Base-by-base conservation (phyloP, 2,888 invertebrate genomes). In the Meandrusa payeni region DNA sequence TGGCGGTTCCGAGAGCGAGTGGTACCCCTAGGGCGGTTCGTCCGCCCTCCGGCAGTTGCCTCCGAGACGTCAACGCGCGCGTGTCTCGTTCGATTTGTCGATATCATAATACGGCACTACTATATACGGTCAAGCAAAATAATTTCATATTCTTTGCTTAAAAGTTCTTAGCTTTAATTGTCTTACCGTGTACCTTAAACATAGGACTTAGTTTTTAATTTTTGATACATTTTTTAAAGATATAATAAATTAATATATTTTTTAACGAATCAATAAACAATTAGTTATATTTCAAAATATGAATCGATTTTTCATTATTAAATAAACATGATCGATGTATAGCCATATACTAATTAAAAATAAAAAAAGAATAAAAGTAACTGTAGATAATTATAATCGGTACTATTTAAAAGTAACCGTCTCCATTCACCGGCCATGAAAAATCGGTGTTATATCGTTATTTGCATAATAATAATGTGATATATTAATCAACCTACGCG, bases 31-130 rank as follows among this genome's bases (percentile, higher is more conserved):
- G 82, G 82, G 82, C 78, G 75, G 70, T 58, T 50, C 58, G 60
- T 61, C 76, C 80, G 81, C 83, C 85, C 83, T 78, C 68, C 77
- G 85, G 86, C 85, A 85, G 86, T 85, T 70, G 52, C 65, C 58
- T 57, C 53, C 62, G 69, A 68, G 66, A 76, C 59, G 74, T 74
- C 79, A 74, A 47, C 76, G 73, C 65, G 71, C 61, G 65, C 72
- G 75, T 37, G 17, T 20, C 66, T 62, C 69, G 69, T 63, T 55
- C 39, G 50, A 47, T 34, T 27, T 32, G 10, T 15, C 31, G 38
- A 39, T 42, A 42, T 23, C 11, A 36, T 22, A 9, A n/a, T n/a
- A n/a, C n/a, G n/a, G n/a, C n/a, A n/a, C n/a, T n/a, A n/a, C n/a
- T n/a, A n/a, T n/a, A n/a, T n/a, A n/a, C n/a, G n/a, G n/a, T n/a